Conservation (phyloP, 1,140 invertebrate species). For the Ceratosolen fusciceps region DNA sequence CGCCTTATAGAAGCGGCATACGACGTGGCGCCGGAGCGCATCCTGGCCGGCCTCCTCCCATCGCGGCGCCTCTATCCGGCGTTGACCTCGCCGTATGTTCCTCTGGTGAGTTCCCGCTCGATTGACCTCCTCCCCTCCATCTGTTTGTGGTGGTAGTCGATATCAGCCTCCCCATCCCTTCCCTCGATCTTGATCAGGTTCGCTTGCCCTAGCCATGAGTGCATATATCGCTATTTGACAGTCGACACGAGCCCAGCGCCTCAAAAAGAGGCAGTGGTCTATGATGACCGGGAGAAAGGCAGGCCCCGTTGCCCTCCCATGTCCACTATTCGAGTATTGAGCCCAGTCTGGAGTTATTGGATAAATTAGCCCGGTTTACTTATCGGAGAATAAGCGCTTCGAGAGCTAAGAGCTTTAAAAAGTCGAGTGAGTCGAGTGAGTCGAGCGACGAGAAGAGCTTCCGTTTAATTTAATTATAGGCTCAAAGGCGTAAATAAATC, state of each 20-base stretch:
- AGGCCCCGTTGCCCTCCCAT: background rate
- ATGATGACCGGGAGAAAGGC: no score
- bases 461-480: slow-evolving; percentile 9
- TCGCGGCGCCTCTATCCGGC: background rate
- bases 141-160: background rate
- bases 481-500: background rate
- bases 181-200: no score
- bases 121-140: background rate
- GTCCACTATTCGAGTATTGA: background rate
- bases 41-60: background rate
- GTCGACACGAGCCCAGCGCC: no score
- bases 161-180: no score
- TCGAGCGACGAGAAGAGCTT: background rate
- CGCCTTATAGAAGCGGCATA: slow-evolving; percentile 7
- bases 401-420: background rate
- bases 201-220: no score
- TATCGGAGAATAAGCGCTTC: background rate
- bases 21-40: slow-evolving; percentile 33
- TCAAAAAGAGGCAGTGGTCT: no score
- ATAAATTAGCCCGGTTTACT: background rate
- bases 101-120: background rate
- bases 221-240: no score
- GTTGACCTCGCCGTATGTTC: background rate
- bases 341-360: background rate
- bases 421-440: background rate